Conservation (phyloP, 2,797 vertebrate species). For the Anas georgica region DNA sequence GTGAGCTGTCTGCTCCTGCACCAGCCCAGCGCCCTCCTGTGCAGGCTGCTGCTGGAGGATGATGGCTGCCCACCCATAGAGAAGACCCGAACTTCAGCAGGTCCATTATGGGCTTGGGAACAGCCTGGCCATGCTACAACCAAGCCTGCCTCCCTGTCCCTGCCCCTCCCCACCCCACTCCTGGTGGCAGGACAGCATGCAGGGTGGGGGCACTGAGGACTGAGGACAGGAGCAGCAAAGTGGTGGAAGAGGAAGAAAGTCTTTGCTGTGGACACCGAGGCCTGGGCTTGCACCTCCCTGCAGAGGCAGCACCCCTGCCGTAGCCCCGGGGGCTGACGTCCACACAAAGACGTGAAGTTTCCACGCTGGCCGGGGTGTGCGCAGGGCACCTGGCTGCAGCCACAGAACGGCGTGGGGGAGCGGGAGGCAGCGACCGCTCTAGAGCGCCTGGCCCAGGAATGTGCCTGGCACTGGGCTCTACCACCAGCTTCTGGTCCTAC, state of each 20-base stretch:
- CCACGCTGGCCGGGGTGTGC: neutral
- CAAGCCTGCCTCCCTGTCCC: neutral
- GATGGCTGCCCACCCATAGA: neutral
- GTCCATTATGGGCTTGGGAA: neutral
- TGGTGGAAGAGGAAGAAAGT: neutral
- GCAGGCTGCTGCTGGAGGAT: neutral
- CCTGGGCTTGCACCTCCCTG: neutral
- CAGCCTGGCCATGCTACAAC: neutral
- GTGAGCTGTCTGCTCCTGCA: neutral
- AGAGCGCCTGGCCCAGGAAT: too few relatives aligned
- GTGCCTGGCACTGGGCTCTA: too few relatives aligned
- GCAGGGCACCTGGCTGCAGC: too few relatives aligned
- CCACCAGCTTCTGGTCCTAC: too few relatives aligned
- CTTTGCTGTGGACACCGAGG: too few relatives aligned
- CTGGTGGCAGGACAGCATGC: neutral
- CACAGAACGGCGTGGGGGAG: too few relatives aligned
- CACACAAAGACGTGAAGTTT: too few relatives aligned
- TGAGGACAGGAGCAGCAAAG: neutral
- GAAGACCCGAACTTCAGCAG: neutral
- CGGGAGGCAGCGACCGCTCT: too few relatives aligned
- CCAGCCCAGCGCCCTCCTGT: neutral
- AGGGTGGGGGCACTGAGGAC: neutral
- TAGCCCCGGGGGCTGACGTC: neutral
- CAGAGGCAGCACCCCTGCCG: neutral
- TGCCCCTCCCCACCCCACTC: neutral